Percentiles rank a stretch among this genome's conserved stretches.
phyloP scores from a whole-genome alignment of 2,888 invertebrate genomes.

The Diplolepis rosae region DNA sequence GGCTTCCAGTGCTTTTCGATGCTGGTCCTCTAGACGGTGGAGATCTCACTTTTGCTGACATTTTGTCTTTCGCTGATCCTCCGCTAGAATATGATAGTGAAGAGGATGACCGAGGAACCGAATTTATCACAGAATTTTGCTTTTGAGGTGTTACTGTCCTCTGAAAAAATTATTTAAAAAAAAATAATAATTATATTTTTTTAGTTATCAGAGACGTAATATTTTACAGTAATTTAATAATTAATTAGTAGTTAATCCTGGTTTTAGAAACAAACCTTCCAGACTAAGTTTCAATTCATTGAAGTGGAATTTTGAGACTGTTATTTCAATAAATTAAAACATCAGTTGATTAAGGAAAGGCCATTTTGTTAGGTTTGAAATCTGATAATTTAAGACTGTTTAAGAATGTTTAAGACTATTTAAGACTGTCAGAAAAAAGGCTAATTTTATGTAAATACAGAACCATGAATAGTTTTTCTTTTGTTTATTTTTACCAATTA shows the following conservation, averaged over 20 bases:
- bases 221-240: no score
- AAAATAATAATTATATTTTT: slow-evolving; percentile 31
- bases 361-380: background rate
- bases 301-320: background rate
- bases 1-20: slow-evolving; percentile 31
- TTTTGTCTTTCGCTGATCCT: slow-evolving; percentile 52
- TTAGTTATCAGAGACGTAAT: no score
- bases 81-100: slow-evolving; percentile 52
- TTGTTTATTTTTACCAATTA: background rate
- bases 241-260: no score
- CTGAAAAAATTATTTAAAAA: slow-evolving; percentile 42
- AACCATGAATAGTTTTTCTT: background rate
- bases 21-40: slow-evolving; percentile 35
- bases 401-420: no score
- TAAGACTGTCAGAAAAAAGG: background rate
- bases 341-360: background rate
- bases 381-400: background rate
- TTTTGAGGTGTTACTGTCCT: slow-evolving; percentile 44
- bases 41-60: slow-evolving; percentile 55
- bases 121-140: background rate
- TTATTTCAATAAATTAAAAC: background rate
- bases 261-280: no score
- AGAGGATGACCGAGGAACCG: slow-evolving; percentile 50
- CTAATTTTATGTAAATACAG: background rate
- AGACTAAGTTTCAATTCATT: background rate